Percentiles rank a stretch among this genome's conserved stretches.
Evolutionary conservation across 1,140 invertebrate genomes (phyloP).

Genomic region (Araneus ventricosus): DNA sequence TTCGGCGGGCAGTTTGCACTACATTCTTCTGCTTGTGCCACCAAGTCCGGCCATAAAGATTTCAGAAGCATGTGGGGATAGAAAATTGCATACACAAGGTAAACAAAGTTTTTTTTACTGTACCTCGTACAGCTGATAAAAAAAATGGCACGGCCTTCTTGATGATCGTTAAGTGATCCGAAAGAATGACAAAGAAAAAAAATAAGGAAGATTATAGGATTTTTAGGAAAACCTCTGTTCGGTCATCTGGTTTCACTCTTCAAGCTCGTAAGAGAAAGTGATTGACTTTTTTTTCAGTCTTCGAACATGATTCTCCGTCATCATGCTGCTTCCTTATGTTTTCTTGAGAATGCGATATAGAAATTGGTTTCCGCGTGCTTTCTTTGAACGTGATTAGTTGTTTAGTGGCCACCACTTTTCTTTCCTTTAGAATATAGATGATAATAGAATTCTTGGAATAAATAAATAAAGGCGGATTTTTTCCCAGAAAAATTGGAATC

Average conservation of each 20-base stretch:
- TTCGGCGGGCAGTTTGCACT: neutral
- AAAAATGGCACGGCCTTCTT: neutral
- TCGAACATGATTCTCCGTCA: neutral
- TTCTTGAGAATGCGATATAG: neutral
- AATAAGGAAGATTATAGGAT: neutral
- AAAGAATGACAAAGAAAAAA: neutral
- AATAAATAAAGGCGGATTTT: no score
- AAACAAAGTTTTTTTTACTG: neutral
- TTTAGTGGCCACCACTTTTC: neutral
- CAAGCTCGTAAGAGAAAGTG: neutral
- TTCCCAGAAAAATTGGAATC: no score
- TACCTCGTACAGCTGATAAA: neutral
- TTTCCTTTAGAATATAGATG: no score
- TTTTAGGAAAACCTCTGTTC: neutral
- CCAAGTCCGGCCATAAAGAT: neutral
- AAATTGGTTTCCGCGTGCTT: neutral
- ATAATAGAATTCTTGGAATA: no score
- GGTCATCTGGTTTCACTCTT: conserved; percentile 13
- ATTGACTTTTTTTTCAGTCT: neutral
- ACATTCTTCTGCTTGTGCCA: neutral
- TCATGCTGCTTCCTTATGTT: neutral
- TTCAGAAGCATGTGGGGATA: neutral
- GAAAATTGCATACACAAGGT: neutral
- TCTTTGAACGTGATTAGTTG: neutral
- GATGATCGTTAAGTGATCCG: conserved; percentile 1